phyloP scores from a whole-genome alignment of 2,888 invertebrate genomes.

The Tenthredo distinguenda region DNA sequence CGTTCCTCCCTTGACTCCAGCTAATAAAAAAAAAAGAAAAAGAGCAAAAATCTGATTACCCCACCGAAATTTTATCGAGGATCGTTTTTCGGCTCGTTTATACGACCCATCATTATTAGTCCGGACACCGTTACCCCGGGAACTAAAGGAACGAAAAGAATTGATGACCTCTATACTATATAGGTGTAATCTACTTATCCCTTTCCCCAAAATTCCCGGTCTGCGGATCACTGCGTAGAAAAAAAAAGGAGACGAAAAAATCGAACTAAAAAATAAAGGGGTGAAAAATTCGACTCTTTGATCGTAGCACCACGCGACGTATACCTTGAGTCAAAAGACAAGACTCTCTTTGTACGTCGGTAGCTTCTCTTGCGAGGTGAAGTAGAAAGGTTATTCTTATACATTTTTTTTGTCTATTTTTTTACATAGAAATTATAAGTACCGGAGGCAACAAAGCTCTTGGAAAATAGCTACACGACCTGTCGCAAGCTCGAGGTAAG shows the following conservation, averaged over 20 bases:
- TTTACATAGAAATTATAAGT: neutral
- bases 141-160: constrained; percentile 25
- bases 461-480: neutral
- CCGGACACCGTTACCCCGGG: neutral
- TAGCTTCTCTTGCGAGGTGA: neutral
- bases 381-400: neutral
- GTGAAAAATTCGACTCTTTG: constrained; percentile 13
- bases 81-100: neutral
- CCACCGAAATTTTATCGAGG: neutral
- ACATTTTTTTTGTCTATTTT: neutral
- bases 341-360: constrained; percentile 15
- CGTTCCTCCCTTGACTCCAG: neutral
- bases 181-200: constrained; percentile 31
- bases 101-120: neutral
- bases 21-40: neutral
- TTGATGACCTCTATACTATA: constrained; percentile 17
- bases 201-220: neutral
- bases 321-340: constrained; percentile 26
- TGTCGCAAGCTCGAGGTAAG: neutral
- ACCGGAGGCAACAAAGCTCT: constrained; percentile 23
- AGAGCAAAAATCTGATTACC: neutral
- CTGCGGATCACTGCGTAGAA: neutral
- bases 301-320: neutral
- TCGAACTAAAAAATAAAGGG: neutral
- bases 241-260: neutral